A percentile compares a stretch with the other conserved stretches of the same genome.
These are phyloP conservation scores for Corydoras sp. DNA, from an alignment of 2,113 vertebrate genomes.

Conservation along the genomic window DNA sequence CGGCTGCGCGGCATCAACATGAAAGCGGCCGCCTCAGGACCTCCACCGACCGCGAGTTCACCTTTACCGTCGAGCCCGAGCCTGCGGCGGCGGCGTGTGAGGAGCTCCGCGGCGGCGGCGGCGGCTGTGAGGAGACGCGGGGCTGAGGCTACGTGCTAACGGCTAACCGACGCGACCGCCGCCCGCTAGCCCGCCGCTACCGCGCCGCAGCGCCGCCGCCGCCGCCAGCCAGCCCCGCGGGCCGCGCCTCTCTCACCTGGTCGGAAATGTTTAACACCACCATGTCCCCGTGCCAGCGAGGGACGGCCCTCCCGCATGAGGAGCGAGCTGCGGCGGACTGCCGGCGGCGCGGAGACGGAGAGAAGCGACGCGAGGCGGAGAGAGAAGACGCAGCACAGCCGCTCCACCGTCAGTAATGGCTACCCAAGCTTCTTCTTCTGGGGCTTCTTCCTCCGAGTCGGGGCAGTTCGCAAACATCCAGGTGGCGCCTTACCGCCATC, in stretches of 20 bases:
- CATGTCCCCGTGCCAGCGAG: slow-evolving; percentile 76
- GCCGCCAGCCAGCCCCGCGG: neutral
- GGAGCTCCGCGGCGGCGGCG: too few species aligned
- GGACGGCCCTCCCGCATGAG: slow-evolving; percentile 76
- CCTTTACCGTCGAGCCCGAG: too few species aligned
- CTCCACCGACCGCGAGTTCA: too few species aligned
- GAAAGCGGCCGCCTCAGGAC: too few species aligned
- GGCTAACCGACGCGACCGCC: neutral
- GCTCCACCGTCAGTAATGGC: neutral
- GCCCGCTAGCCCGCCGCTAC: neutral
- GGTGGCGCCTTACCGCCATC: neutral
- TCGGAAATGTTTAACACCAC: slow-evolving; percentile 85
- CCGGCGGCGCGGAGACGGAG: neutral
- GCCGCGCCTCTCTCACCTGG: slow-evolving; percentile 66
- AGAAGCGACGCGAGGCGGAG: neutral
- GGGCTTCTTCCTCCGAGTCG: neutral
- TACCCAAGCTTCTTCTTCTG: neutral
- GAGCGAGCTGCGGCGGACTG: slow-evolving; percentile 29
- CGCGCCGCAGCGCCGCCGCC: neutral
- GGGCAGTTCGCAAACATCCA: neutral
- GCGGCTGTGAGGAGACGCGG: too few species aligned
- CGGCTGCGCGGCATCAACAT: too few species aligned
- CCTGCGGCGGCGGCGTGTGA: too few species aligned
- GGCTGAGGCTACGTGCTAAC: neutral
- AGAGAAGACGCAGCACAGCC: neutral